Conservation (phyloP, 2,113 vertebrate species). For the Phalacrocorax carbo region DNA sequence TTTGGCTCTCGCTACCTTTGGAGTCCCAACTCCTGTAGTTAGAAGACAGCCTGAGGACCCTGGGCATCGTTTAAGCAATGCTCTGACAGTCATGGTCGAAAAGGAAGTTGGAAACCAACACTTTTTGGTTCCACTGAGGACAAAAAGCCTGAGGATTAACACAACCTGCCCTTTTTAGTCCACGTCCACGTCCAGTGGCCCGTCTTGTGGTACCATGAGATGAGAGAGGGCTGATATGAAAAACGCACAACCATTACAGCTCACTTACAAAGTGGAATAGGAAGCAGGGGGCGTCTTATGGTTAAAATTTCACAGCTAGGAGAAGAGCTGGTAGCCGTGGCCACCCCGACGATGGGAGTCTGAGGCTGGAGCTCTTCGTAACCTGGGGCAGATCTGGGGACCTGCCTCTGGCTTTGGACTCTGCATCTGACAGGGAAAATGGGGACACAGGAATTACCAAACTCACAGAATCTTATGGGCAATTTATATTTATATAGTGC, state of each 20-base stretch:
- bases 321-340: rapidly evolving
- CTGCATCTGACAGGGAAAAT: neutral
- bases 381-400: neutral
- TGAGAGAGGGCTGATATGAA: neutral
- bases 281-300: neutral
- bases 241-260: neutral
- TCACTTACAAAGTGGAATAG: neutral
- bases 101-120: neutral
- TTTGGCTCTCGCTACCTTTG: neutral
- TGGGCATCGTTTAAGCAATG: neutral
- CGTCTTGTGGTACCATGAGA: neutral
- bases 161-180: neutral
- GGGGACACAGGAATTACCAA: neutral
- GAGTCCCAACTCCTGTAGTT: neutral
- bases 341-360: rapidly evolving
- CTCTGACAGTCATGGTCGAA: neutral
- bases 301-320: neutral
- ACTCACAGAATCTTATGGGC: neutral
- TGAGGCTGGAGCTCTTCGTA: neutral
- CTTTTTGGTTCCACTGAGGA: neutral
- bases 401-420: neutral
- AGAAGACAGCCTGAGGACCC: neutral
- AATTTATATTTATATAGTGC: neutral
- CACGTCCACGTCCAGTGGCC: neutral
- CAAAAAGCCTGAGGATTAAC: neutral